Conservation (phyloP, 1,140 invertebrate genomes). For the Ericerus pela region DNA sequence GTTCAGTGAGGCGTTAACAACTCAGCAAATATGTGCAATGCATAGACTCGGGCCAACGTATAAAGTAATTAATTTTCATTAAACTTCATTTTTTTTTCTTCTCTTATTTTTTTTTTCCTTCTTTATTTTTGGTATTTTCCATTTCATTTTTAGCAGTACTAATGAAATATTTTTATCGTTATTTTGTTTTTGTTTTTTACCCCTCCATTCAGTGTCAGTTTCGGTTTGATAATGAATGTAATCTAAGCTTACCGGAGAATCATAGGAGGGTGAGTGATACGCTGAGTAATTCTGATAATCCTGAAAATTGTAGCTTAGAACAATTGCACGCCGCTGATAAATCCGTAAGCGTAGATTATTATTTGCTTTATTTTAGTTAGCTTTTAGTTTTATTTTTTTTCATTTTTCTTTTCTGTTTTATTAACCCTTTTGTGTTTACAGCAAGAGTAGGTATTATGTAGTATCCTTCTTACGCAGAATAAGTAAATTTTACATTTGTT, state of each 20-base stretch:
- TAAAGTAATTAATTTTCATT: slow-evolving; percentile 49
- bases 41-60: slow-evolving; percentile 89
- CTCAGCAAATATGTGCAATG: slow-evolving; percentile 94
- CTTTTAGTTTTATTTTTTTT: slow-evolving; percentile 33
- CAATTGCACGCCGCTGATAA: slow-evolving; percentile 37
- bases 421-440: slow-evolving; percentile 24
- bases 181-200: slow-evolving; percentile 2
- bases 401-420: slow-evolving; percentile 25
- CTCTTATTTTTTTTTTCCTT: neutral
- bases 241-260: slow-evolving; percentile 85
- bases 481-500: neutral
- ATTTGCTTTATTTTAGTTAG: too few species aligned
- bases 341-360: slow-evolving; percentile 41
- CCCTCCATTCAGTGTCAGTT: slow-evolving; percentile 81
- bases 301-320: slow-evolving; percentile 22
- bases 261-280: slow-evolving; percentile 80
- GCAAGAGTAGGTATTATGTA: neutral
- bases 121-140: neutral
- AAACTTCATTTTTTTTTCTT: neutral
- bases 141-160: neutral
- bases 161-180: neutral
- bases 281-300: slow-evolving; percentile 12
- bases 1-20: slow-evolving; percentile 90
- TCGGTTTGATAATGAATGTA: slow-evolving; percentile 95
- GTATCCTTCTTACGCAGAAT: neutral